Percentiles rank a stretch among this genome's conserved stretches.
These are phyloP conservation scores for Platycheirus albimanus DNA, from an alignment of 2,888 invertebrate genomes.

Conservation along the genomic window DNA sequence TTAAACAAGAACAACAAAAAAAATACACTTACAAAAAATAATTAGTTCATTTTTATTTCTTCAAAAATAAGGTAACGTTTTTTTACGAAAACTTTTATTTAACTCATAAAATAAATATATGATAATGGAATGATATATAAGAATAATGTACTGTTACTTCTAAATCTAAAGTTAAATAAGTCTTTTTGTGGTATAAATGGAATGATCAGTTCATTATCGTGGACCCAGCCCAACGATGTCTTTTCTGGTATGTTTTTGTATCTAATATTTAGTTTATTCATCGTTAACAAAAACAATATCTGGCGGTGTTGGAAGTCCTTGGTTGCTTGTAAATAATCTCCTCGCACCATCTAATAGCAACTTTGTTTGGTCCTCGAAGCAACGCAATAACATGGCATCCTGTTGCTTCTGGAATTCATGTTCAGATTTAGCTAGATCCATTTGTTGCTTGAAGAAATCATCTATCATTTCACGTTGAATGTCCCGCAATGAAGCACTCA, in stretches of 20 bases:
- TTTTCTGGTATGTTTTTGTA: neutral
- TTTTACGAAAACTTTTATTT: constrained; percentile 34
- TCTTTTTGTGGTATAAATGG: constrained; percentile 63
- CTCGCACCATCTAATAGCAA: constrained; percentile 76
- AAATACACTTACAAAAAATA: constrained; percentile 43
- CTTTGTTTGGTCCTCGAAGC: constrained; percentile 80
- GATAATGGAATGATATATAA: constrained; percentile 66
- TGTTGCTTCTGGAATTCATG: constrained; percentile 81
- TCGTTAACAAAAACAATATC: constrained; percentile 69
- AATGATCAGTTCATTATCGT: constrained; percentile 62
- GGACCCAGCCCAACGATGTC: constrained; percentile 28
- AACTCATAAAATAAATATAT: constrained; percentile 58
- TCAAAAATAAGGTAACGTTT: constrained; percentile 42
- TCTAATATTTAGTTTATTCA: constrained; percentile 49
- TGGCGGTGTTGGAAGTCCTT: constrained; percentile 39
- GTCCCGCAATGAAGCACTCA: constrained; percentile 78
- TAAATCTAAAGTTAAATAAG: constrained; percentile 64
- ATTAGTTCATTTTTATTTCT: constrained; percentile 58
- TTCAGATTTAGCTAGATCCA: constrained; percentile 79
- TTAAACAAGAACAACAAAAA: too few species aligned
- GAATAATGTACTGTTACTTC: constrained; percentile 37
- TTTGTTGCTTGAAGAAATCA: constrained; percentile 81
- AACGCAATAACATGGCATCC: constrained; percentile 78
- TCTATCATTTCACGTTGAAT: constrained; percentile 80
- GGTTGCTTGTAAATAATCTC: constrained; percentile 52